Conservation (phyloP, 2,113 vertebrate species). For the Podarcis muralis region DNA sequence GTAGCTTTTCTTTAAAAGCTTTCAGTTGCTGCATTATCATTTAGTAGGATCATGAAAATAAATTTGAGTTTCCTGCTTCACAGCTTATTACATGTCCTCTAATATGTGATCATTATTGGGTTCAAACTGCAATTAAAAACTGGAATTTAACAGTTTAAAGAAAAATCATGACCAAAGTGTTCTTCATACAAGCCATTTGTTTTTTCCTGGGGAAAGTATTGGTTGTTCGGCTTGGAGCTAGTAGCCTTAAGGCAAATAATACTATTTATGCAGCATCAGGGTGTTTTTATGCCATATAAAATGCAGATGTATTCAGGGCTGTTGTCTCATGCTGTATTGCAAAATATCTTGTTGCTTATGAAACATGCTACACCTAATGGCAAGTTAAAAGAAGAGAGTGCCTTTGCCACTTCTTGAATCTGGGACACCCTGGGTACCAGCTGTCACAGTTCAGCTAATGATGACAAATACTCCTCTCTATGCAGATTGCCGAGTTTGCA, state of each 20-base stretch:
- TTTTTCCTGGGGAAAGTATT: constrained; percentile 25
- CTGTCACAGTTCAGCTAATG: constrained; percentile 99
- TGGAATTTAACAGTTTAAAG: neutral
- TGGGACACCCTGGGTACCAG: constrained; percentile 94
- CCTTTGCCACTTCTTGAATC: constrained; percentile 90
- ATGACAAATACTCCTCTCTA: constrained; percentile 99
- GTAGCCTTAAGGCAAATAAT: constrained; percentile 61
- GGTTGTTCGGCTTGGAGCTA: constrained; percentile 54
- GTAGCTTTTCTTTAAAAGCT: constrained; percentile 38
- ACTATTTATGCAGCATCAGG: constrained; percentile 66
- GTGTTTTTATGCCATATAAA: constrained; percentile 47
- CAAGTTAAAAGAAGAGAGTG: constrained; percentile 68
- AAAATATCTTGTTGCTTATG: constrained; percentile 63
- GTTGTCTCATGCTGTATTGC: constrained; percentile 58
- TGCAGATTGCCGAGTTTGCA: constrained; percentile 91
- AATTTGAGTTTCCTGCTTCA: neutral
- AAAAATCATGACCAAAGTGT: neutral
- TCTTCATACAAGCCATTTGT: constrained; percentile 33
- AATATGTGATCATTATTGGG: constrained; percentile 26
- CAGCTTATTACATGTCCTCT: neutral
- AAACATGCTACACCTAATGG: constrained; percentile 64
- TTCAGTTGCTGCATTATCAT: constrained; percentile 12
- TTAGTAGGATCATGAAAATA: neutral
- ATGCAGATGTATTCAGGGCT: constrained; percentile 56
- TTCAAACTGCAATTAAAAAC: constrained; percentile 47